Evolutionary conservation across 2,888 invertebrate species (phyloP).

Genomic region (Masnerella sp.): DNA sequence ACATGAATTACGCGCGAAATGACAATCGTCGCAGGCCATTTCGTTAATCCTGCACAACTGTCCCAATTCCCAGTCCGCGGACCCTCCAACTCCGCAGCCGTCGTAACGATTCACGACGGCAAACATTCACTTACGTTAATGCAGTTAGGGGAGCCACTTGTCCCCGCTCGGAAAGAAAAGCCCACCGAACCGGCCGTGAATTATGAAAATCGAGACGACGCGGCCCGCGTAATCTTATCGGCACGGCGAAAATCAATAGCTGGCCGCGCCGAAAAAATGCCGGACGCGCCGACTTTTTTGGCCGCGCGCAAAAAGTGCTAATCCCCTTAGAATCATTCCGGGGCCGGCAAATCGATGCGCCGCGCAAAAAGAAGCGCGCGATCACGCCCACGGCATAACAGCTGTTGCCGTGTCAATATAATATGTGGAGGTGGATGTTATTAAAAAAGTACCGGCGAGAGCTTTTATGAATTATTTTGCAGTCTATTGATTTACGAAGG

Average conservation of each 20-base stretch:
- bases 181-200: slow-evolving; percentile 22
- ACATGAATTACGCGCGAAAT: slow-evolving; percentile 17
- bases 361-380: slow-evolving; percentile 14
- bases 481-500: slow-evolving; percentile 3
- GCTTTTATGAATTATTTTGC: slow-evolving; percentile 26
- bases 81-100: slow-evolving; percentile 38
- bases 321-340: slow-evolving; percentile 36
- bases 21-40: slow-evolving; percentile 29
- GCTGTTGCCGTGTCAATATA: slow-evolving; percentile 26
- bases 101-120: slow-evolving; percentile 37
- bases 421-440: slow-evolving; percentile 18
- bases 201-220: not conserved
- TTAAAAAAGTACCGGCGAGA: slow-evolving; percentile 27
- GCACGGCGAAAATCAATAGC: not conserved
- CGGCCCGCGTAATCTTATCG: not conserved
- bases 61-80: slow-evolving; percentile 46
- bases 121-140: slow-evolving; percentile 54
- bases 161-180: slow-evolving; percentile 10
- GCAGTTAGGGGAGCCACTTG: slow-evolving; percentile 36
- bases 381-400: slow-evolving; percentile 27
- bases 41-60: slow-evolving; percentile 46
- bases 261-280: no score
- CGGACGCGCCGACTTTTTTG: no score
- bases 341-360: slow-evolving; percentile 21
- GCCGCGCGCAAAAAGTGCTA: slow-evolving; percentile 11